Percentiles rank a stretch among this genome's conserved stretches.
phyloP scores from a whole-genome alignment of 1,140 invertebrate genomes.

The Bombus terrestris region DNA sequence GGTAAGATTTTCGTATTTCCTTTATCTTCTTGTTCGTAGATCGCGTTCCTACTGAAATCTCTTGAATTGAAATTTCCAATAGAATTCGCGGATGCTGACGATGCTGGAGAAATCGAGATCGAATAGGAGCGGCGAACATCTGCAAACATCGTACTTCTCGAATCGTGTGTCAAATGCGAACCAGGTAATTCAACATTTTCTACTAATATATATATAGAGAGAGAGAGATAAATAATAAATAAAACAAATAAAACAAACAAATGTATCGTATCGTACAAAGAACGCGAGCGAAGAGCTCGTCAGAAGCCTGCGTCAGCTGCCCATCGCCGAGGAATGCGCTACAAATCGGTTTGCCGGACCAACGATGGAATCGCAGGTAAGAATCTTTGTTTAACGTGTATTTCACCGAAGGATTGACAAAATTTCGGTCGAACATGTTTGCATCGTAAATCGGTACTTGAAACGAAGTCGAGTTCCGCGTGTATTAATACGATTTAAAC shows the following conservation, averaged over 20 bases:
- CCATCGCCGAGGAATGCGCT: constrained; percentile 45
- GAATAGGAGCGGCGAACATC: background rate
- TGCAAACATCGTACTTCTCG: background rate
- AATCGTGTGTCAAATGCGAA: background rate
- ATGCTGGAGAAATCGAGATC: constrained; percentile 10
- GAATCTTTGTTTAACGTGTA: background rate
- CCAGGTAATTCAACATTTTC: background rate
- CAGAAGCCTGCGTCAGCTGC: constrained; percentile 28
- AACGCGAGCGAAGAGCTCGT: constrained; percentile 33
- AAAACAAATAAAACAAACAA: too few relatives aligned
- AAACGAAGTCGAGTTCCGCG: background rate
- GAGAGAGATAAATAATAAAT: too few relatives aligned
- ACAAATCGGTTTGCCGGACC: background rate
- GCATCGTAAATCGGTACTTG: too few relatives aligned
- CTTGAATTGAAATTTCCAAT: background rate
- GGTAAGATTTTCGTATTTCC: background rate
- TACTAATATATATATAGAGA: too few relatives aligned
- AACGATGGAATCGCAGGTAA: constrained; percentile 36
- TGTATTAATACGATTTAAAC: background rate
- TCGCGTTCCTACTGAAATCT: accelerated
- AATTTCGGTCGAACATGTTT: background rate
- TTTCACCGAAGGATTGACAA: background rate
- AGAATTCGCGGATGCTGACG: constrained; percentile 30
- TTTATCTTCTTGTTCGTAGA: accelerated
- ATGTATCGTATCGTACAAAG: background rate